Conservation (phyloP, 2,888 invertebrate species). For the Eupithecia centaureata region DNA sequence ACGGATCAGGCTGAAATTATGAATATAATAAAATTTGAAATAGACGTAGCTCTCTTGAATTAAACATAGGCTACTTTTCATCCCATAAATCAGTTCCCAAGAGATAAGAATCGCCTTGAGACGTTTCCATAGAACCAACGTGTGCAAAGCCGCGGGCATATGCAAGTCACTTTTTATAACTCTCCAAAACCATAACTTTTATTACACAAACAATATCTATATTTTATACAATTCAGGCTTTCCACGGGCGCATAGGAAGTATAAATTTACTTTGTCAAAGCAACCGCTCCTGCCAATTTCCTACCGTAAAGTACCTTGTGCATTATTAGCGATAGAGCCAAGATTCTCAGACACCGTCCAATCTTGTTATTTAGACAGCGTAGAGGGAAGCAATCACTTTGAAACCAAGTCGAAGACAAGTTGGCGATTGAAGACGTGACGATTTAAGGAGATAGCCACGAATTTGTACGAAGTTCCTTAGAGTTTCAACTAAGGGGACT, state of each 20-base stretch:
- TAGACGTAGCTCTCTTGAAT: too few relatives aligned
- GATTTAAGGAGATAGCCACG: slow-evolving; percentile 26
- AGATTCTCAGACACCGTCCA: slow-evolving; percentile 16
- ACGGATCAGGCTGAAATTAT: too few relatives aligned
- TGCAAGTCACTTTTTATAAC: too few relatives aligned
- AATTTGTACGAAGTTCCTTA: slow-evolving; percentile 13
- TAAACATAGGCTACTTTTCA: too few relatives aligned
- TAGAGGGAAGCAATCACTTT: slow-evolving; percentile 40
- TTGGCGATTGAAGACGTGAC: slow-evolving; percentile 31
- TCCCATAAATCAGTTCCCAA: too few relatives aligned
- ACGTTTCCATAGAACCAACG: too few relatives aligned
- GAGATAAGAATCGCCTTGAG: too few relatives aligned
- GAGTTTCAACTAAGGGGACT: slow-evolving; percentile 16
- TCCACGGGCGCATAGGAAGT: background rate
- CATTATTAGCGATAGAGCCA: slow-evolving; percentile 19
- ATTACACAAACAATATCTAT: too few relatives aligned
- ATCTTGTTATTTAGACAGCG: slow-evolving; percentile 39
- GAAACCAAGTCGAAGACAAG: slow-evolving; percentile 28
- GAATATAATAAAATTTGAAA: too few relatives aligned
- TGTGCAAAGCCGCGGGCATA: too few relatives aligned
- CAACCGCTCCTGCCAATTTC: background rate
- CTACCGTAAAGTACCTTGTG: background rate
- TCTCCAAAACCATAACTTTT: too few relatives aligned
- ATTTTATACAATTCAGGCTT: background rate
- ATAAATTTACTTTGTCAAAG: background rate